Evolutionary conservation across 1,140 invertebrate species (phyloP).

Genomic region (Sitophilus oryzae): DNA sequence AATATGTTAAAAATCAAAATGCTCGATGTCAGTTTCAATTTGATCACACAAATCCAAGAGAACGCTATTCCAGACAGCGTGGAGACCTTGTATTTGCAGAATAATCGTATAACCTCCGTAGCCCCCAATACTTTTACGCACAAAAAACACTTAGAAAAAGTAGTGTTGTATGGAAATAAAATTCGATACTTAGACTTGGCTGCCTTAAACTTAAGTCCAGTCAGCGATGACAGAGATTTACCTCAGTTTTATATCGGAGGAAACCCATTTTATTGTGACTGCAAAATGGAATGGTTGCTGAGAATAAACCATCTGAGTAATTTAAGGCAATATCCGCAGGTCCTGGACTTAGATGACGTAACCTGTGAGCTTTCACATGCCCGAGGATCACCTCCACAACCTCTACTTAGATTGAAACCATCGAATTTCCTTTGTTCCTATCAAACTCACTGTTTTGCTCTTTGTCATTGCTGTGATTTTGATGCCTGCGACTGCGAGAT

Average conservation of each 20-base stretch:
- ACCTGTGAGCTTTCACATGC: constrained; percentile 76
- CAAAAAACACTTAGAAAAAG: constrained; percentile 62
- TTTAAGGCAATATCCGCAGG: constrained; percentile 71
- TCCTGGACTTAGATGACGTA: constrained; percentile 78
- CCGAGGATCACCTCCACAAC: constrained; percentile 61
- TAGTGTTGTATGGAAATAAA: constrained; percentile 70
- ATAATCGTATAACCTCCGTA: constrained; percentile 66
- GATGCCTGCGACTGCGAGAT: constrained; percentile 88
- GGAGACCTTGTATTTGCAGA: constrained; percentile 68
- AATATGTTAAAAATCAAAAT: constrained; percentile 63
- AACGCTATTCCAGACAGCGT: constrained; percentile 66
- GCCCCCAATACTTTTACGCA: constrained; percentile 66
- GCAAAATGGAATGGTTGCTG: constrained; percentile 80
- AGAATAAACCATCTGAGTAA: constrained; percentile 64
- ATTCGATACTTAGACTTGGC: constrained; percentile 66
- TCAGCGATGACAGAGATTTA: constrained; percentile 58
- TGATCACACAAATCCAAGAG: constrained; percentile 59
- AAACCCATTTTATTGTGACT: constrained; percentile 78
- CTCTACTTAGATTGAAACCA: constrained; percentile 68
- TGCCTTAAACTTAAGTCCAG: constrained; percentile 60
- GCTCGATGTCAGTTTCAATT: constrained; percentile 70
- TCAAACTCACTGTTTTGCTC: constrained; percentile 80
- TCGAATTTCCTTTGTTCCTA: constrained; percentile 83
- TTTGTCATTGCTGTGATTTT: constrained; percentile 87
- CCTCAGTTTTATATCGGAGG: constrained; percentile 73